Percentiles rank a stretch among this genome's conserved stretches.
Conservation (phyloP, 1,140 invertebrate species). For the Drosophila parabipectinata region DNA sequence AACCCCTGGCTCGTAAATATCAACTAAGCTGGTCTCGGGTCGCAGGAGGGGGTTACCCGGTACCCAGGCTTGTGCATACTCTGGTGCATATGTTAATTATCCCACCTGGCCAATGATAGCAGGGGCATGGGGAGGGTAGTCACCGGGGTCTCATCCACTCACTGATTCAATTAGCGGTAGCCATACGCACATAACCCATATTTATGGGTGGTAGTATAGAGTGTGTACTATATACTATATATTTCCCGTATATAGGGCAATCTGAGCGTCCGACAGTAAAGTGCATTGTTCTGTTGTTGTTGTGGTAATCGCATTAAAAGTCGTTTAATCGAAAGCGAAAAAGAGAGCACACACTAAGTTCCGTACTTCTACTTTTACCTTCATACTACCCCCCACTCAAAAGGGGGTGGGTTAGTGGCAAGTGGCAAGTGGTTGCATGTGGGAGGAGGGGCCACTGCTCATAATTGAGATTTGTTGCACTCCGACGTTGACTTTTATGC, state of each 20-base stretch:
- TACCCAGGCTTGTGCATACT: slow-evolving; percentile 16
- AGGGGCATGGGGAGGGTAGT: not conserved
- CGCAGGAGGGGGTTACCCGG: not conserved
- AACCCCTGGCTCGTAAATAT: slow-evolving; percentile 54
- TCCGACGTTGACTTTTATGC: slow-evolving; percentile 70
- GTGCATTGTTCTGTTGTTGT: slow-evolving; percentile 68
- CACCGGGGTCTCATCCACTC: slow-evolving; percentile 30
- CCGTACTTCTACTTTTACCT: not conserved
- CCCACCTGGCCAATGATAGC: slow-evolving; percentile 52
- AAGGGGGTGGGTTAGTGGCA: slow-evolving; percentile 3
- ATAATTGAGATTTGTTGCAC: slow-evolving; percentile 82
- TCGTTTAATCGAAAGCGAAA: slow-evolving; percentile 79
- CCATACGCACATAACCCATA: slow-evolving; percentile 58
- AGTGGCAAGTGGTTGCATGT: not conserved
- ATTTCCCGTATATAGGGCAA: slow-evolving; percentile 44
- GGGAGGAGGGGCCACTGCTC: slow-evolving; percentile 41
- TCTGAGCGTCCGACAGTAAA: slow-evolving; percentile 55
- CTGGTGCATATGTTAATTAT: slow-evolving; percentile 72
- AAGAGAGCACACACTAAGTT: slow-evolving; percentile 30
- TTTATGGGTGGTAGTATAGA: slow-evolving; percentile 2
- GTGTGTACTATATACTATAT: not conserved
- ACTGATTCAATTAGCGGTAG: slow-evolving; percentile 76
- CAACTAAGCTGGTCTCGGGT: slow-evolving; percentile 44
- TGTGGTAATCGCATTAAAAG: slow-evolving; percentile 79
- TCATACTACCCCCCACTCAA: not conserved